Base-by-base conservation (phyloP, 2,888 invertebrate species). In the Ypsolopha scabrella region DNA sequence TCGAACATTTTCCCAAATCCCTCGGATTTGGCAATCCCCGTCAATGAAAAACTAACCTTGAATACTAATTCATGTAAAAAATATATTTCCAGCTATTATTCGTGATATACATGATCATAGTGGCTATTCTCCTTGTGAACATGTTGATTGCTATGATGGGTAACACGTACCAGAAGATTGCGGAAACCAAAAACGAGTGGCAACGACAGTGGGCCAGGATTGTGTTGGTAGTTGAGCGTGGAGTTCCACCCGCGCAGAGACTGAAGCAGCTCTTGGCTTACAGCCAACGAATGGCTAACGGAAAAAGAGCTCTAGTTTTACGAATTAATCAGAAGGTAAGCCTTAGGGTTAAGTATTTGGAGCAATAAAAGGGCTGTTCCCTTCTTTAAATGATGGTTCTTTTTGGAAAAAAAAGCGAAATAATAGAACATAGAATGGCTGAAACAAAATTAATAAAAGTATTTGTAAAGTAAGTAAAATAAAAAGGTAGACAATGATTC, bases 131-230 rank as follows among this genome's bases (percentile, higher is more conserved):
- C 37, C 87, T 99, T 53, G 96, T 99, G 50, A 99, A 99, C 88
- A 97, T 99, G 96, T 88, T 99, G 78, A 99, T 99, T 67, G 98
- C 98, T 57, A 99, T 99, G 98, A 99, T 99, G 99, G 99, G 98
- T 0, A 98, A 98, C 77, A 99, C 99, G 3, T 99, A 99, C 73
- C 97, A 97, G 75, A 96, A 97, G 83, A 98, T 99, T 61, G 97
- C 97, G 0, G 97, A 98, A 80, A 97, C 98, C 0, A 90, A 96
- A 60, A 98, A 98, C 73, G 98, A 99, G 77, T 99, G 98, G 98
- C 97, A 98, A 77, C 87, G 99, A 68, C 89, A 98, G 91, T 99
- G 98, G 98, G 99, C 99, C 0, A 89, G 98, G 59, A 99, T 99
- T 56, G 98, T 99, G 38, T 85, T 99, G 57, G 98, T 99, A 39